Percentiles rank a stretch among this genome's conserved stretches.
phyloP scores from a whole-genome alignment of 2,797 vertebrate genomes.

The Capromys pilorides region DNA sequence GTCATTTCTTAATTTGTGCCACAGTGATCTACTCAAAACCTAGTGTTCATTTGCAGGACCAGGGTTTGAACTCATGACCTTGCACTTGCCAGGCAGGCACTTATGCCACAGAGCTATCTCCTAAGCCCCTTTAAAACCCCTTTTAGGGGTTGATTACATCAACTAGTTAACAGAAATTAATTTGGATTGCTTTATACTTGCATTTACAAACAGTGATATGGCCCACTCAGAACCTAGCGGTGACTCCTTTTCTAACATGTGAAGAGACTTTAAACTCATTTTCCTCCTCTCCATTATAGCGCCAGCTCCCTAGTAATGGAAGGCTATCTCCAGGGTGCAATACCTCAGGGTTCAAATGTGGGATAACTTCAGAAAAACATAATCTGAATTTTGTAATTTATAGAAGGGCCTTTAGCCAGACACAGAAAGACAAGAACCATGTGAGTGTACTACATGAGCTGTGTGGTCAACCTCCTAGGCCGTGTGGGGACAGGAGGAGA shows the following conservation, averaged over 20 bases:
- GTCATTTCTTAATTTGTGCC: conserved; percentile 28
- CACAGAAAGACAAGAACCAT: background rate
- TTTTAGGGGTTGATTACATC: conserved; percentile 23
- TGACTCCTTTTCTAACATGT: background rate
- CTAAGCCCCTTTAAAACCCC: background rate
- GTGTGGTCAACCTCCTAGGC: background rate
- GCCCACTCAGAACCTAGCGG: conserved; percentile 1
- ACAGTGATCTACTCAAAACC: background rate
- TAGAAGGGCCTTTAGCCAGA: background rate
- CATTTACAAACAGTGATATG: background rate
- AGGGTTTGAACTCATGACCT: too few relatives aligned
- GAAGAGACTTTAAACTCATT: conserved; percentile 14
- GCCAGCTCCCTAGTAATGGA: background rate
- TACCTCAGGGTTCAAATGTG: background rate
- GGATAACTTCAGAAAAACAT: background rate
- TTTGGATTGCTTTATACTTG: background rate
- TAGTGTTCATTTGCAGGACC: background rate
- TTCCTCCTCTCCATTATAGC: background rate
- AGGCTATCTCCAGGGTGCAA: background rate
- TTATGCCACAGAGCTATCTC: too few relatives aligned
- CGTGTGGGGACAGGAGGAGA: too few relatives aligned
- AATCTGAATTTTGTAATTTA: background rate
- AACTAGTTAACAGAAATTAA: conserved; percentile 32
- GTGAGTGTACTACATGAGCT: background rate
- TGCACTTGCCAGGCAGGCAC: too few relatives aligned